phyloP scores from a whole-genome alignment of 2,888 invertebrate genomes.

The Biston stratarius region DNA sequence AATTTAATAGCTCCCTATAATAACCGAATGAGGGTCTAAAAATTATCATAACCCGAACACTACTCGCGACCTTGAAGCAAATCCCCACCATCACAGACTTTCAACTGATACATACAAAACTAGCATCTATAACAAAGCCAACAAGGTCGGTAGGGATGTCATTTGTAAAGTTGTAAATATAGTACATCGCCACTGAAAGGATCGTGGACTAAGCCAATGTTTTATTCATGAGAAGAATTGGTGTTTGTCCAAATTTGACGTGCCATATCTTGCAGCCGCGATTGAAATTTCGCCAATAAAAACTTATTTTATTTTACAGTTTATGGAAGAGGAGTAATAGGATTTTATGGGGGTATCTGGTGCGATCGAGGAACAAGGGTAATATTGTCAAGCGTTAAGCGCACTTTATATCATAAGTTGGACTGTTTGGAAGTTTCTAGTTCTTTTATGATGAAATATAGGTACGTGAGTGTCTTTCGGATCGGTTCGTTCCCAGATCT shows the following conservation, averaged over 20 bases:
- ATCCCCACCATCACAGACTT: constrained; percentile 38
- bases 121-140: not conserved
- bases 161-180: constrained; percentile 18
- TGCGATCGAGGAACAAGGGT: constrained; percentile 23
- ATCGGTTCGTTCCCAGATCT: not conserved
- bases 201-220: constrained; percentile 61
- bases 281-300: constrained; percentile 65
- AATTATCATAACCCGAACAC: constrained; percentile 68
- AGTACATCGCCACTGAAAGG: constrained; percentile 62
- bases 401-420: constrained; percentile 23
- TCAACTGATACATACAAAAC: not conserved
- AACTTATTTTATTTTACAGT: constrained; percentile 52
- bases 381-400: constrained; percentile 28
- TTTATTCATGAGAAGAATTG: constrained; percentile 75
- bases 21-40: constrained; percentile 66
- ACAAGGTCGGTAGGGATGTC: not conserved
- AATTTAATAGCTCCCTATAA: constrained; percentile 66
- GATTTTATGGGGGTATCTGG: constrained; percentile 40
- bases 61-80: constrained; percentile 59
- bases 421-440: constrained; percentile 21
- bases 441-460: constrained; percentile 12
- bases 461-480: not conserved
- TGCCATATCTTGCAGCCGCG: constrained; percentile 63
- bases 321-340: constrained; percentile 41
- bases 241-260: constrained; percentile 81